phyloP scores from a whole-genome alignment of 2,888 invertebrate genomes.

The Phortica okadai region DNA sequence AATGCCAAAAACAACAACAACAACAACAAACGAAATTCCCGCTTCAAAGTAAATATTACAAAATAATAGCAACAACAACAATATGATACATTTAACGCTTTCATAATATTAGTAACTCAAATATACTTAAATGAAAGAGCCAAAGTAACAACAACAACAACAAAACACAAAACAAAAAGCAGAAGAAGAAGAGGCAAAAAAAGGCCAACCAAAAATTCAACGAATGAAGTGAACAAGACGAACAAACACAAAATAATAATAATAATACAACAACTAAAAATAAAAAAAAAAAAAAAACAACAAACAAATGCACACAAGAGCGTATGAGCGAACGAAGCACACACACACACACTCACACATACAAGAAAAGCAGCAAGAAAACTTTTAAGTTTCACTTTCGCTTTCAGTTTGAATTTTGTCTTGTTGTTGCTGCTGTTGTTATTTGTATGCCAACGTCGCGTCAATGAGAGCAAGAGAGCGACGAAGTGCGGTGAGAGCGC shows the following conservation, averaged over 20 bases:
- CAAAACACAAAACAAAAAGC: background rate
- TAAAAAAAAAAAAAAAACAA: background rate
- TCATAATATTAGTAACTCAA: constrained; percentile 53
- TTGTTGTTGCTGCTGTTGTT: background rate
- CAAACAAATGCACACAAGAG: background rate
- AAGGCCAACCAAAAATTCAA: background rate
- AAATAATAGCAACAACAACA: constrained; percentile 22
- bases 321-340: background rate
- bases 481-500: background rate
- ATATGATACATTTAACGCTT: constrained; percentile 52
- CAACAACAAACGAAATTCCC: constrained; percentile 43
- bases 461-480: background rate
- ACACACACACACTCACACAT: background rate
- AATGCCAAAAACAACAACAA: constrained; percentile 30
- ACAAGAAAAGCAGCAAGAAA: constrained; percentile 20
- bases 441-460: background rate
- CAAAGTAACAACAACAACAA: background rate
- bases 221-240: background rate
- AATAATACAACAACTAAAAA: background rate
- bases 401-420: constrained; percentile 65
- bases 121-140: constrained; percentile 4
- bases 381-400: constrained; percentile 74
- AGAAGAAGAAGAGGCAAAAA: background rate
- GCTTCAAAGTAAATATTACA: constrained; percentile 31
- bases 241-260: background rate